Conservation (phyloP, 2,888 invertebrate genomes). For the Ophion slaviceki region DNA sequence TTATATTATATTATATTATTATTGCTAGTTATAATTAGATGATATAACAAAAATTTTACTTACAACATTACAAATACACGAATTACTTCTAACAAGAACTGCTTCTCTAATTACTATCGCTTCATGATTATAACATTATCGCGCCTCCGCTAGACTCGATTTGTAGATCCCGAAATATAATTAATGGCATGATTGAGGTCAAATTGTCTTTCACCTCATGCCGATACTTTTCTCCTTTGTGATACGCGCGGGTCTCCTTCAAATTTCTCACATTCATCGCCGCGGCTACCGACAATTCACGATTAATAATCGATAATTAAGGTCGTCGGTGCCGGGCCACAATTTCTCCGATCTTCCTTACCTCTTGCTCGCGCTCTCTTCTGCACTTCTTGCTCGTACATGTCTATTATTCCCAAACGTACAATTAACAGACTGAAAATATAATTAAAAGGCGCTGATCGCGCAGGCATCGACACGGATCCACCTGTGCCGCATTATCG, state of each 20-base stretch:
- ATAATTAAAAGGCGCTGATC: background rate
- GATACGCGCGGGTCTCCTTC: background rate
- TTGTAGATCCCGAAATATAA: slow-evolving; percentile 14
- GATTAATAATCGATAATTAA: slow-evolving; percentile 13
- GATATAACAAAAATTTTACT: background rate
- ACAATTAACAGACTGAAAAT: background rate
- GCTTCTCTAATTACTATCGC: background rate
- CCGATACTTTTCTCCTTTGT: background rate
- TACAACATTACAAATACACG: too few species aligned
- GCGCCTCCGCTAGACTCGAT: background rate
- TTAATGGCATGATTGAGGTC: slow-evolving; percentile 6
- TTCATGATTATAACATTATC: background rate
- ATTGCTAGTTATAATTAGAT: background rate
- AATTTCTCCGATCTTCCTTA: background rate
- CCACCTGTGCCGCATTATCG: background rate
- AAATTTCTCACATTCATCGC: background rate
- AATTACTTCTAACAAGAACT: background rate
- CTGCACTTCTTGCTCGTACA: background rate
- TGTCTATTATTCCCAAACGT: background rate
- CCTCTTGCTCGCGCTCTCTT: background rate
- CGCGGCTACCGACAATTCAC: background rate
- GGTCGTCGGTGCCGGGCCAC: background rate
- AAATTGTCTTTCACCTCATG: background rate
- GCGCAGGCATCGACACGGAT: background rate
- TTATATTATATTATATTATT: background rate